These are phyloP conservation scores for Hyposoter dolosus DNA, from an alignment of 2,888 invertebrate genomes.

Conservation along the genomic window DNA sequence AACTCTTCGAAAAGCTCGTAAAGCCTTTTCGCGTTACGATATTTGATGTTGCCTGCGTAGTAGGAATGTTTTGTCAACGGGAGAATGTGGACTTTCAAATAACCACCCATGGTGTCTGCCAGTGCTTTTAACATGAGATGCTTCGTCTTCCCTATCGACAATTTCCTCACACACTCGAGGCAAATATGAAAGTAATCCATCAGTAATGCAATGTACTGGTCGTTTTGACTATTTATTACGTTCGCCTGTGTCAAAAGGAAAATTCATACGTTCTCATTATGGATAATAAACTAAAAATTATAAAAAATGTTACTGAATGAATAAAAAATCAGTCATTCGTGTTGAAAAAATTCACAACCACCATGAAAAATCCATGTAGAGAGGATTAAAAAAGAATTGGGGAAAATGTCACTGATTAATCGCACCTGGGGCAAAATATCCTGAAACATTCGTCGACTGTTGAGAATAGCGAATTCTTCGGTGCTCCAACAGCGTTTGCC, in stretches of 20 bases:
- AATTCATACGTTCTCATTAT: not conserved
- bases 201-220: constrained; percentile 78
- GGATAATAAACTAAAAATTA: not conserved
- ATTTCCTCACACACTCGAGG: constrained; percentile 76
- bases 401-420: not conserved
- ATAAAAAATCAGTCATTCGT: not conserved
- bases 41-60: constrained; percentile 88
- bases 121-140: constrained; percentile 82
- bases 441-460: constrained; percentile 80
- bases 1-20: constrained; percentile 87
- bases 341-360: not conserved
- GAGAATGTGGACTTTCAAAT: constrained; percentile 87
- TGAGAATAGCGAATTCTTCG: constrained; percentile 79
- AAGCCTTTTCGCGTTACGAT: constrained; percentile 86
- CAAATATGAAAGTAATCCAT: constrained; percentile 81
- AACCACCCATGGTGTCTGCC: constrained; percentile 87
- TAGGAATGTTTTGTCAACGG: constrained; percentile 88
- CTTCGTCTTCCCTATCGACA: constrained; percentile 79
- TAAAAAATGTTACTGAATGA: not conserved
- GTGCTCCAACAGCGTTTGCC: constrained; percentile 79
- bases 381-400: not conserved
- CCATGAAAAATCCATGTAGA: not conserved
- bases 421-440: constrained; percentile 80
- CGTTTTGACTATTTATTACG: constrained; percentile 76
- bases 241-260: constrained; percentile 71